Percentiles rank a stretch among this genome's conserved stretches.
phyloP scores from a whole-genome alignment of 2,888 invertebrate genomes.

The Drosophila eohydei region DNA sequence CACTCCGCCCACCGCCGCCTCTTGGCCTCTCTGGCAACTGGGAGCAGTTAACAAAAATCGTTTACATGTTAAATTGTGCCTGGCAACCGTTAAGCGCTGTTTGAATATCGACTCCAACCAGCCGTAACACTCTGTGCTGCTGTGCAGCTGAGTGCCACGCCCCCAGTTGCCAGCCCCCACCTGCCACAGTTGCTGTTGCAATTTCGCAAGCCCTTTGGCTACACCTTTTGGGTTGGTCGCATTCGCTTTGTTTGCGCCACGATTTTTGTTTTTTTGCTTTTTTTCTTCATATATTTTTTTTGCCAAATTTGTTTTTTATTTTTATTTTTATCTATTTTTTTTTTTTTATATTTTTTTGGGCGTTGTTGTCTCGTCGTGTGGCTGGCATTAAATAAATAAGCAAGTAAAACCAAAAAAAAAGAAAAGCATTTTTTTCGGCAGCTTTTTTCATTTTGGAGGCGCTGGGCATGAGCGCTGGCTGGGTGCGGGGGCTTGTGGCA shows the following conservation, averaged over 20 bases:
- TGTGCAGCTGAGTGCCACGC: slow-evolving; percentile 17
- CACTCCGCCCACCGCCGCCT: background rate
- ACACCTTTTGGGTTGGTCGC: slow-evolving; percentile 69
- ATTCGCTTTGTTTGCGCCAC: slow-evolving; percentile 74
- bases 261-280: slow-evolving; percentile 27
- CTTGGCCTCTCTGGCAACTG: background rate
- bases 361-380: slow-evolving; percentile 62
- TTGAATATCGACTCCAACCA: slow-evolving; percentile 56
- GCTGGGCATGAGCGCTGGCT: background rate
- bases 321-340: slow-evolving; percentile 30
- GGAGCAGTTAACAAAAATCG: slow-evolving; percentile 75
- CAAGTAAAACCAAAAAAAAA: slow-evolving; percentile 48
- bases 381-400: slow-evolving; percentile 79
- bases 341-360: slow-evolving; percentile 26
- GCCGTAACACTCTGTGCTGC: slow-evolving; percentile 27
- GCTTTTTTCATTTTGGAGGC: slow-evolving; percentile 42
- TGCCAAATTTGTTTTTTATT: slow-evolving; percentile 48
- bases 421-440: slow-evolving; percentile 51
- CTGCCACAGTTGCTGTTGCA: slow-evolving; percentile 56
- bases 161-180: background rate
- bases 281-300: slow-evolving; percentile 36
- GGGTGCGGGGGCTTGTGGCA: background rate
- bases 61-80: slow-evolving; percentile 82
- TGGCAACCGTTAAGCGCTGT: slow-evolving; percentile 60
- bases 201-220: slow-evolving; percentile 80